Evolutionary conservation across 2,113 vertebrate species (phyloP), one percentile per base, ranked within the genome.

Genomic region (Antechinus flavipes): DNA sequence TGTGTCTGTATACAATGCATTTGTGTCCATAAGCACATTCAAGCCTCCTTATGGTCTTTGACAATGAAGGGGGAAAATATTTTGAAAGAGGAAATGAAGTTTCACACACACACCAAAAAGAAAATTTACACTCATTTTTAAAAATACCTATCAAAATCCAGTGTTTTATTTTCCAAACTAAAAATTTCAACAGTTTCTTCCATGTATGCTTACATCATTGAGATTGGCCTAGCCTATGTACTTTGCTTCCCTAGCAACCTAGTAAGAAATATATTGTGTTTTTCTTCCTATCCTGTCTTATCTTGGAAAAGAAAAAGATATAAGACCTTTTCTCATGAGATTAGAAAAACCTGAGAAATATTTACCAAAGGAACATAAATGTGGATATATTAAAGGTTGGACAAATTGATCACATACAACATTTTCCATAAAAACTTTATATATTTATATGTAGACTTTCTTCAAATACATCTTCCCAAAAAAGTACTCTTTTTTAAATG

Each of bases 311-410:
- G 93, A 91, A 91, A 30, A 90, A 97, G 93, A 95, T 53, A 76
- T 92, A 93, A 92, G 5, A 24, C 30, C 76, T 91, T 93, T 93
- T 84, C 93, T 91, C 42, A 93, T 56, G 50, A 94, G 89, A 68
- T 94, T 91, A 68, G 94, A 93, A 91, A 84, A 42, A 12, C 26
- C 54, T 46, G n/a, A 94, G 93, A 94, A 96, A 94, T 35, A 23
- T 23, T 93, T 96, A 97, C 90, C 50, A 95, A 97, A 95, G 23
- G 50, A 95, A 93, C 93, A 93, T 95, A 96, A 90, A 97, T 95
- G 96, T 90, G 47, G 22, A 10, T 30, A 90, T 50, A 50, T 90
- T 27, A 49, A 90, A 19, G 27, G 90, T 50, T 84, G 35, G 35
- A 84, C 35, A 95, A 30, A 76, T 26, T 91, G 49, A 89, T 94